A percentile compares a stretch with the other conserved stretches of the same genome.
phyloP scores from a whole-genome alignment of 1,140 invertebrate species.

The Ceratina australensis region DNA sequence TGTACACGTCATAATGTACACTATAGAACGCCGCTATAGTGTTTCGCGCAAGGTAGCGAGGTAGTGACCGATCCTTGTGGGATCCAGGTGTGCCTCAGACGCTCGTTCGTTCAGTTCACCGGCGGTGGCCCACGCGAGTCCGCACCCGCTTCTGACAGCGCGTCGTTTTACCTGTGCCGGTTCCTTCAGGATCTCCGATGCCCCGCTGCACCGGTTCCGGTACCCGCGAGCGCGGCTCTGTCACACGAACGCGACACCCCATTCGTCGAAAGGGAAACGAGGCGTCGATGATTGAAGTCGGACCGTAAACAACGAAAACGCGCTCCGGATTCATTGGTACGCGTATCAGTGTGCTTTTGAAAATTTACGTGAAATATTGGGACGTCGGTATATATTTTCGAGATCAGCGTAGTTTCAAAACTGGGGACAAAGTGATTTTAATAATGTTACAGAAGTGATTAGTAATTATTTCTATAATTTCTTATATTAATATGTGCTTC shows the following conservation, averaged over 20 bases:
- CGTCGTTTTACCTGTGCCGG: conserved; percentile 35
- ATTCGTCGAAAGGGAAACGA: conserved; percentile 1
- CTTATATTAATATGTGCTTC: no score
- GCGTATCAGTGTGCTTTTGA: no score
- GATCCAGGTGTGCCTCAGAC: conserved; percentile 60
- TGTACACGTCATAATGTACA: conserved; percentile 46
- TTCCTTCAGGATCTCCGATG: background rate
- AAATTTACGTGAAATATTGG: no score
- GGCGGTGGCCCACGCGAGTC: conserved; percentile 68
- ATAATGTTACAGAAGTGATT: no score
- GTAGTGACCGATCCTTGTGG: conserved; percentile 61
- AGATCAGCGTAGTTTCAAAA: no score
- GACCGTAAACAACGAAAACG: background rate
- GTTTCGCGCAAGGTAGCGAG: conserved; percentile 44
- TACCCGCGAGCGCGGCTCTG: background rate
- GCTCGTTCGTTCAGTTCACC: conserved; percentile 62
- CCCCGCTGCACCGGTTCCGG: background rate
- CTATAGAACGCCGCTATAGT: conserved; percentile 52
- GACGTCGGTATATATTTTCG: no score
- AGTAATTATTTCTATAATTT: no score
- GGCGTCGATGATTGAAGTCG: background rate
- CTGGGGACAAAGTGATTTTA: no score
- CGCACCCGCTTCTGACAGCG: conserved; percentile 41
- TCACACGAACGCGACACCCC: background rate
- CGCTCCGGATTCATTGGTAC: no score